Evolutionary conservation across 2,888 invertebrate genomes (phyloP), one percentile per base, ranked within the genome.

Genomic region (Plebejus melissa): DNA sequence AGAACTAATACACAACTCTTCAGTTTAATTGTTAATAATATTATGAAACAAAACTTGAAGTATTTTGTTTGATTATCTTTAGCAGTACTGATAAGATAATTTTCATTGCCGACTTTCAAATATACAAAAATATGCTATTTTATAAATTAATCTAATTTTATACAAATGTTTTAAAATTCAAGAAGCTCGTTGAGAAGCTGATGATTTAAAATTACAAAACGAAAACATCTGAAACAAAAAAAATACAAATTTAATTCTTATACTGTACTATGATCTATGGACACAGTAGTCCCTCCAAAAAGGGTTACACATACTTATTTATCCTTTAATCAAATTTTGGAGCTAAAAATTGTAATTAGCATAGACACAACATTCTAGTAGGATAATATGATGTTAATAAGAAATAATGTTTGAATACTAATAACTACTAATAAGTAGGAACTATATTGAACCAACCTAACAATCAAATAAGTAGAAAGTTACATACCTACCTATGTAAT

Each of bases 71-170:
- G 81, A 80, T 89, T 89, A 93, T 93, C 90, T 87, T 86, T 89
- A 91, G 90, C 90, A 91, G 87, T 32, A 90, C 85, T 87, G 90
- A 93, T 92, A 91, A 91, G 88, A 87, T 85, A 86, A 84, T 81
- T 82, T 87, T 83, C 85, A 82, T 84, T 85, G 83, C 82, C 84
- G 85, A 85, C 85, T 84, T 78, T 78, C 80, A 80, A 80, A 80
- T 75, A 75, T 77, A 54, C 78, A 77, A 79, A 69, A 77, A 79
- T 69, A 77, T 78, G 50, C 6, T 72, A 78, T 76, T 76, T 75
- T 77, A 77, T 76, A 77, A 80, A 78, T 78, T 79, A 81, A 78
- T 79, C 75, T 79, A 75, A 54, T 75, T 79, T 46, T 75, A 60
- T 77, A 75, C 78, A 77, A 77, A 79, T 77, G 78, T 80, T 79